Base-by-base conservation (phyloP, 2,888 invertebrate genomes). In the Megamerina dolium region DNA sequence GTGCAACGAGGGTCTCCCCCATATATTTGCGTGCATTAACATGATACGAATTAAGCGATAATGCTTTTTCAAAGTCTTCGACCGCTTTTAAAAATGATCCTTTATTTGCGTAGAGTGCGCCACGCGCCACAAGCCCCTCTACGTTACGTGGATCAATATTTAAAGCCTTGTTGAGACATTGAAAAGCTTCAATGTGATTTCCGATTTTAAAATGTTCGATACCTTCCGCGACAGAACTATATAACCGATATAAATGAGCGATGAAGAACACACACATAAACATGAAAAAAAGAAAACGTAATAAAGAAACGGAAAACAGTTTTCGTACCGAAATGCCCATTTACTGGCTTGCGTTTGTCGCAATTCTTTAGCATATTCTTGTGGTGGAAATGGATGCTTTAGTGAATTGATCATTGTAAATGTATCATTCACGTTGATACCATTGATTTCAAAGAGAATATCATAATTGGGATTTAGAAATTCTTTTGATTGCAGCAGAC, bases 191-290 rank as follows among this genome's bases (percentile, higher is more conserved):
- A 0, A 89, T 85, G 70, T 91, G 91, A 57, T 88, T 81, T 33
- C 92, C 92, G 34, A 86, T 84, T 73, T 95, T 95, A 74, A 94
- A 94, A 74, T 89, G 87, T 63, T 88, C 87, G 59, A 95, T 93
- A 18, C 95, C 95, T 71, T 93, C 90, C n/a, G 92, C 90, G 18
- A 95, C 94, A 64, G 85, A 85, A 46, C 70, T 72, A 43, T 21
- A 41, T n/a, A 23, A 20, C 36, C 39, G 10, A 20, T 8, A 45
- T 32, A 45, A 37, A 27, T 49, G 13, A 9, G 12, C 13, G n/a
- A n/a, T 23, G 12, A 4, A 3, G 8, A 5, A 2, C 1, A 13
- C 10, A 1, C 12, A 13, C 13, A 35, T 37, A 31, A 23, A 33
- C 36, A 3, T 36, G 33, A 12, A 23, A 23, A 33, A 39, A 9